Evolutionary conservation across 2,797 vertebrate species (phyloP), one percentile per base, ranked within the genome.

Genomic region (Epinephelus awoara): DNA sequence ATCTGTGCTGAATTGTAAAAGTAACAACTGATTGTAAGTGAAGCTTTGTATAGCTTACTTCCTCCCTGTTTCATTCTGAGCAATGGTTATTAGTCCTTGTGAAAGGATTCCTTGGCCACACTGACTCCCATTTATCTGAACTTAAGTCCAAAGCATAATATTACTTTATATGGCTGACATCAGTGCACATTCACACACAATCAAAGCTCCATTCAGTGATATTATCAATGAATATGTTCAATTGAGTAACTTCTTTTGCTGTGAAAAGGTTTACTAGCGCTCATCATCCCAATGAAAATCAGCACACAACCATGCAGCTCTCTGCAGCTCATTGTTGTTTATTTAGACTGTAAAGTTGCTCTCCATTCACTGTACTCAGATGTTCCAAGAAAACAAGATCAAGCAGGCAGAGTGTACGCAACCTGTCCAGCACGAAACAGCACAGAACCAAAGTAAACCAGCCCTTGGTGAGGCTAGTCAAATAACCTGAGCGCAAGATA

Each of bases 391-490:
- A 75, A 52, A 44, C 44, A 29, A 59, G n/a, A 23, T 58, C 2
- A 17, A 75, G 29, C 17, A 21, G 49, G 11, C 1, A 38, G 19
- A 50, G 21, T 19, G 44, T 1, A 57, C 58, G 21, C 23, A 54
- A 46, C 10, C 40, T 64, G 40, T 40, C 21, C 23, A 49, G 38
- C 34, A 5, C 2, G 3, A 52, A 54, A 58, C 15, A 64, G 34
- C 15, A 34, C 6, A 23, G 18, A 68, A n/a, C 8, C 52, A 14
- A 72, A 50, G 44, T 58, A 52, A 80, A 80, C 4, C 50, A 34
- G 14, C 27, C 21, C 25, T 54, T 13, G 52, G 11, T 58, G 25
- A 64, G 34, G 58, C 51, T 9, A 63, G 12, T 34, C 34, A 34
- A 34, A 54, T 27, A 80, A 29, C 21, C 49, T 49, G 21, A 34